Conservation (phyloP, 2,797 vertebrate species). For the Micropoecilia bifurca region DNA sequence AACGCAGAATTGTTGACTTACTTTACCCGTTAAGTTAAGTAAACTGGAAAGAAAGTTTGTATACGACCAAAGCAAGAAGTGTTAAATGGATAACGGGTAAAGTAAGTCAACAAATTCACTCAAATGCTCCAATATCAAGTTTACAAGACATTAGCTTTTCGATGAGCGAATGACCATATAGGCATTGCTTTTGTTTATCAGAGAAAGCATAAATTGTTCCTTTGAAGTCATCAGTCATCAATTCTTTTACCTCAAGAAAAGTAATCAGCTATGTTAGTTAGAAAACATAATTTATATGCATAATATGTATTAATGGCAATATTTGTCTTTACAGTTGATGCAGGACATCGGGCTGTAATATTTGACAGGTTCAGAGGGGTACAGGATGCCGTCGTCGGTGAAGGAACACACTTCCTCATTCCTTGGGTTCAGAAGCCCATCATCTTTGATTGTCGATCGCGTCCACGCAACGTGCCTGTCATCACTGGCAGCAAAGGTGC, state of each 20-base stretch:
- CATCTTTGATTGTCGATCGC: conserved; percentile 95
- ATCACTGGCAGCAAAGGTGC: conserved; percentile 98
- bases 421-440: conserved; percentile 98
- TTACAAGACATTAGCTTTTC: neutral
- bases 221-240: neutral
- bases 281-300: neutral
- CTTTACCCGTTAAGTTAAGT: too few species aligned
- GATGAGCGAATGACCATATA: neutral
- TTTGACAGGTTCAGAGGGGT: conserved; percentile 95
- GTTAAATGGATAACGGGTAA: neutral
- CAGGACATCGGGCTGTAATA: conserved; percentile 94
- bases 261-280: neutral
- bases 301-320: neutral
- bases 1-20: too few species aligned
- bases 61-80: neutral
- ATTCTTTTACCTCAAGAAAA: neutral
- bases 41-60: neutral
- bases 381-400: conserved; percentile 88
- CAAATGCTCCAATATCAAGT: neutral
- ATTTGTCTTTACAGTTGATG: conserved; percentile 86
- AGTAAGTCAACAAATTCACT: neutral
- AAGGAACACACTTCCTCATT: conserved; percentile 96
- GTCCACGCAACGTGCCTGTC: conserved; percentile 95
- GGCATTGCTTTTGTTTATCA: too few species aligned
- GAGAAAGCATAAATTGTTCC: neutral